Percentiles rank a stretch among this genome's conserved stretches.
Conservation (phyloP, 1,140 invertebrate genomes). For the Diorhabda sublineata region DNA sequence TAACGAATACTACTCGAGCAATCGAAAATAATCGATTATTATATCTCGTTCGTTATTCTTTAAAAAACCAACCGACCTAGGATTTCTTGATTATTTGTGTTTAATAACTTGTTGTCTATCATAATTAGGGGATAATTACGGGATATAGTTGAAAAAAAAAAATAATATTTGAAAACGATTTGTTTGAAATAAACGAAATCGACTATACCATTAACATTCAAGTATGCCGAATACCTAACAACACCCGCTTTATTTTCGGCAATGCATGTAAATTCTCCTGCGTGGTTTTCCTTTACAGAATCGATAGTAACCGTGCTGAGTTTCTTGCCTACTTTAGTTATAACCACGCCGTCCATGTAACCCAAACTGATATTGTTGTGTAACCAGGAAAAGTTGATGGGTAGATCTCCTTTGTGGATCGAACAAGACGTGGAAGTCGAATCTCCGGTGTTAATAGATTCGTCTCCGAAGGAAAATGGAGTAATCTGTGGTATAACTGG, state of each 20-base stretch:
- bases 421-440: slow-evolving; percentile 57
- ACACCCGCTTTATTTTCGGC: slow-evolving; percentile 61
- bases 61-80: no score
- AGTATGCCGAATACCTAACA: slow-evolving; percentile 55
- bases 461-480: slow-evolving; percentile 58
- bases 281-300: slow-evolving; percentile 58
- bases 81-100: no score
- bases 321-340: slow-evolving; percentile 34
- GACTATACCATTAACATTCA: slow-evolving; percentile 62
- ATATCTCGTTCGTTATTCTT: no score
- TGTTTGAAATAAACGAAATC: slow-evolving; percentile 47
- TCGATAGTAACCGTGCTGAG: slow-evolving; percentile 53
- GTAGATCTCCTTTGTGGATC: slow-evolving; percentile 61
- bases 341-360: slow-evolving; percentile 29
- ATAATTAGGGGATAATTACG: no score
- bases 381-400: slow-evolving; percentile 58
- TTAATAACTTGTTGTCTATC: no score
- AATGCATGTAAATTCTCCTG: slow-evolving; percentile 70
- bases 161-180: no score
- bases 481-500: slow-evolving; percentile 57
- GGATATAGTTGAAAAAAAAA: no score
- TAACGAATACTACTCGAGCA: no score
- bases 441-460: slow-evolving; percentile 58
- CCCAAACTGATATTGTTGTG: slow-evolving; percentile 52
- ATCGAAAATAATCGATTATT: no score